Conservation (phyloP, 2,797 vertebrate species). For the Thaleichthys pacificus region DNA sequence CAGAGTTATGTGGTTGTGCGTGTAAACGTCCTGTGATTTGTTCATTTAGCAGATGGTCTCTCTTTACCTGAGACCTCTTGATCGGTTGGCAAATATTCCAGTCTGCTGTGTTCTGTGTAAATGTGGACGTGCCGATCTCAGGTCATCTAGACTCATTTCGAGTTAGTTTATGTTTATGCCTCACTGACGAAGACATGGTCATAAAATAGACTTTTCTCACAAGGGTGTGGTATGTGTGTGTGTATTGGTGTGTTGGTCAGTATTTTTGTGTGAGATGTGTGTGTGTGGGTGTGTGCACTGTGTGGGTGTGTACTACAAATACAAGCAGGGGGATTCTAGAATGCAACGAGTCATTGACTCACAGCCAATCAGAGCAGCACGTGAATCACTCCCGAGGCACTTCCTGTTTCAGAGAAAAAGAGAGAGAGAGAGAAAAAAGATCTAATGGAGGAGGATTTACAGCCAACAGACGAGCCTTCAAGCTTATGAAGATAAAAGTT, state of each 20-base stretch:
- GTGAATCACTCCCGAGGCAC: conserved; percentile 61
- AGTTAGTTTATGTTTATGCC: neutral
- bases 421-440: conserved; percentile 4
- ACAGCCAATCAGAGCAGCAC: conserved; percentile 36
- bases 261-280: neutral
- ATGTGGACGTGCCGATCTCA: too few relatives aligned
- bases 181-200: neutral
- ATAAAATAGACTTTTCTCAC: neutral
- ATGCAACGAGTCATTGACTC: conserved; percentile 49
- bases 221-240: neutral
- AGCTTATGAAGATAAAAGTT: conserved; percentile 40
- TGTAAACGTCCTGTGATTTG: too few relatives aligned
- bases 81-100: too few relatives aligned
- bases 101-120: too few relatives aligned
- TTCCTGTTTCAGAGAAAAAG: conserved; percentile 55
- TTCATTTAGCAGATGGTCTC: neutral
- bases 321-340: conserved; percentile 19
- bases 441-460: conserved; percentile 1
- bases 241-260: neutral
- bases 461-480: conserved; percentile 33
- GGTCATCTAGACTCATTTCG: too few relatives aligned
- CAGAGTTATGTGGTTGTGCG: neutral
- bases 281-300: conserved; percentile 10
- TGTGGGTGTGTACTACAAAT: neutral
- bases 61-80: neutral